Evolutionary conservation across 2,888 invertebrate species (phyloP), one percentile per base, ranked within the genome.

Genomic region (Crematogaster levior): DNA sequence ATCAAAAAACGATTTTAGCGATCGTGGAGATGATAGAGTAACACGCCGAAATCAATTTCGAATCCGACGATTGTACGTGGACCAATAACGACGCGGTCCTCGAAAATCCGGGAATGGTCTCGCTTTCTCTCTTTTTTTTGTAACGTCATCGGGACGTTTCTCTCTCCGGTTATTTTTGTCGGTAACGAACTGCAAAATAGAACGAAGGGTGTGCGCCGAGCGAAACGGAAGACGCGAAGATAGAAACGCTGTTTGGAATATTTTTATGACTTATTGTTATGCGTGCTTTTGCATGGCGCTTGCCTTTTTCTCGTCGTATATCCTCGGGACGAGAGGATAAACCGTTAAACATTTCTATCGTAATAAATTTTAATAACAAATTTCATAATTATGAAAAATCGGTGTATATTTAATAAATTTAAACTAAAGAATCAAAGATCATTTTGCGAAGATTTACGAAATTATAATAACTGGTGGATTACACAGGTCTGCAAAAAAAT

Each of bases 31-130:
- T 84, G 79, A 84, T 80, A 37, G 79, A 83, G 83, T 83, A 84
- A 84, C 84, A 80, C 79, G 61, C 46, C 34, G 68, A 68, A 84
- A 80, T 66, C 84, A 77, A 84, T 84, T 84, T 43, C 21, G 21
- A 53, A 40, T 58, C 60, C 65, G 56, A 24, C 77, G 37, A 82
- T 82, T 79, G 66, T 72, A 65, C 58, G 58, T 10, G 66, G 61
- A 74, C 48, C 79, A 83, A 80, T 83, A 83, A 83, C 84, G 68
- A 48, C 63, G 48, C 10, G 75, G 68, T 53, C 51, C 53, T 68
- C 72, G 77, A 72, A 83, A 82, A 77, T 58, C 56, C 73, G 73
- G 63, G 40, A 73, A 84, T 74, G 53, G 74, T 77, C 66, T 68
- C 27, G 24, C 30, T 53, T 15, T 40, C 51, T 53, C 1, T 51